Conservation (phyloP, 2,113 vertebrate genomes). For the Megatriorchis doriae region DNA sequence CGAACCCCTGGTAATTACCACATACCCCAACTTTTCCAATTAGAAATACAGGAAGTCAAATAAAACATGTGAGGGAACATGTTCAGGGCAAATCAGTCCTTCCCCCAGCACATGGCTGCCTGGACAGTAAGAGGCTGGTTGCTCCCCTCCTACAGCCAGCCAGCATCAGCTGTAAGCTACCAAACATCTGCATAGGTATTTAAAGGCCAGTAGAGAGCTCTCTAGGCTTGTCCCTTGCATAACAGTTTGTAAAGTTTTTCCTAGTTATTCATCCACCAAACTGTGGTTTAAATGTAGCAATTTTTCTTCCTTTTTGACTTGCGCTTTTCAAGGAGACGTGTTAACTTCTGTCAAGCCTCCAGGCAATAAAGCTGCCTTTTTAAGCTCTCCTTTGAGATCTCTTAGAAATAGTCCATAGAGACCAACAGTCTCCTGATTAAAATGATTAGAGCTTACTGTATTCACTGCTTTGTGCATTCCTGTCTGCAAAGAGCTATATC, state of each 20-base stretch:
- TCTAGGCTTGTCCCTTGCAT: not conserved
- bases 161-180: not conserved
- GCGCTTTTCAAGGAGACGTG: constrained; percentile 43
- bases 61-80: not conserved
- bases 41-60: not conserved
- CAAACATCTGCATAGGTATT: not conserved
- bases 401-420: not conserved
- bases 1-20: not conserved
- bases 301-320: constrained; percentile 31
- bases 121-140: not conserved
- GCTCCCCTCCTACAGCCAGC: not conserved
- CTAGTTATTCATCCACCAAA: not conserved
- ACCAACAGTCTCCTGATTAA: not conserved
- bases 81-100: not conserved
- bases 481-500: not conserved
- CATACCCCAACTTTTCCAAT: not conserved
- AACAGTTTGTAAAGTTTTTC: not conserved
- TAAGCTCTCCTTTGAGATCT: constrained; percentile 41
- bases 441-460: not conserved
- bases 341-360: constrained; percentile 54
- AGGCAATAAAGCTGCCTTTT: constrained; percentile 57
- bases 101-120: not conserved
- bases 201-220: constrained; percentile 5
- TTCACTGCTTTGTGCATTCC: not conserved
- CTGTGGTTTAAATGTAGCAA: not conserved